These are phyloP conservation scores for Raphicerus campestris DNA, from an alignment of 2,113 vertebrate species.

Conservation along the genomic window DNA sequence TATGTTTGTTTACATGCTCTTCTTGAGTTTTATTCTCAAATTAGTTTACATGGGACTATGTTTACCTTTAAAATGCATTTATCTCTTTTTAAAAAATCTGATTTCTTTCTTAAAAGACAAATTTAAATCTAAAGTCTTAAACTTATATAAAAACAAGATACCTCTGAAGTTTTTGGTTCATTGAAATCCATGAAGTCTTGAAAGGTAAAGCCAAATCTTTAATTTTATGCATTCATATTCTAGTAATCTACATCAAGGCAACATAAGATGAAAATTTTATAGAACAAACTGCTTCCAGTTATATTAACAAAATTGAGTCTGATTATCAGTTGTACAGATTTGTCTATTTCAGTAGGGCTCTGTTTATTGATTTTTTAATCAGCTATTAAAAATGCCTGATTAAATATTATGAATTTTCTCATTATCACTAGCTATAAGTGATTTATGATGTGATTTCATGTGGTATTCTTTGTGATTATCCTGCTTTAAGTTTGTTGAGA, in stretches of 20 bases:
- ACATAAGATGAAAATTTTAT: slow-evolving; percentile 48
- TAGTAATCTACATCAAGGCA: slow-evolving; percentile 22
- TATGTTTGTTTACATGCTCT: not conserved
- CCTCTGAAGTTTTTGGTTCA: not conserved
- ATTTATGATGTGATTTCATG: not conserved
- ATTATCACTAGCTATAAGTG: not conserved
- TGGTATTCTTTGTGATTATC: not conserved
- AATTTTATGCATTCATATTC: slow-evolving; percentile 31
- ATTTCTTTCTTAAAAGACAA: not conserved
- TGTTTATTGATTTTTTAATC: slow-evolving; percentile 50
- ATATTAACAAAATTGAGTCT: slow-evolving; percentile 39
- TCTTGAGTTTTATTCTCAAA: slow-evolving; percentile 38
- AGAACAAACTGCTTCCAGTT: slow-evolving; percentile 31
- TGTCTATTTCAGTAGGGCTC: not conserved
- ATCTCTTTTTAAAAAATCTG: slow-evolving; percentile 13
- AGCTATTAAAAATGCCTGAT: slow-evolving; percentile 21
- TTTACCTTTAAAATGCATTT: slow-evolving; percentile 23
- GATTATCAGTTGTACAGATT: slow-evolving; percentile 47
- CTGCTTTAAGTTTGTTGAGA: not conserved
- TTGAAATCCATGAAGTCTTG: slow-evolving; percentile 44
- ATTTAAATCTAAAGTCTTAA: slow-evolving; percentile 35
- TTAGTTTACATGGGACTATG: slow-evolving; percentile 27
- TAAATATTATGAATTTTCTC: not conserved
- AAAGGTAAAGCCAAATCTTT: slow-evolving; percentile 26
- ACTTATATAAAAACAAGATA: slow-evolving; percentile 43